Conservation (phyloP, 2,888 invertebrate genomes). For the Drosophila nr. medialis region DNA sequence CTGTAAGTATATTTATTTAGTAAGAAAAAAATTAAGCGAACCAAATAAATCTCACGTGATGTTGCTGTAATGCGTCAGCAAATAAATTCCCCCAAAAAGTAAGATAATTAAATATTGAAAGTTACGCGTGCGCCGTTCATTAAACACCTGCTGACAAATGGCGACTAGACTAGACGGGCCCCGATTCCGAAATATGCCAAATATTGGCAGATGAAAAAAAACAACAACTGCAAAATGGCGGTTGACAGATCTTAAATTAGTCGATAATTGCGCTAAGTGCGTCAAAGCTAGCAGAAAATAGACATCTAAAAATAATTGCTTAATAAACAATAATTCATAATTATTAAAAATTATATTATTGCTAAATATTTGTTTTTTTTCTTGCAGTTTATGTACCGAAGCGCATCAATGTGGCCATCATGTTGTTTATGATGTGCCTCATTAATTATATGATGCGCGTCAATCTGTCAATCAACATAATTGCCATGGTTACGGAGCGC, state of each 20-base stretch:
- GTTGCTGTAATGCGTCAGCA: conserved; percentile 2
- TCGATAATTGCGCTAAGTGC: conserved; percentile 50
- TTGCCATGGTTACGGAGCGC: conserved; percentile 88
- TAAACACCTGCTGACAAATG: conserved; percentile 30
- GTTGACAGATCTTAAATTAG: conserved; percentile 30
- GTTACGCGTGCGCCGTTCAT: conserved; percentile 55
- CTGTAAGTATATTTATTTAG: conserved; percentile 57
- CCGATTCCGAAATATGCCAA: background rate
- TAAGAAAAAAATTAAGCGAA: background rate
- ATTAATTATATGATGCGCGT: conserved; percentile 90
- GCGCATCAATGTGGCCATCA: conserved; percentile 86
- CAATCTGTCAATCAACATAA: conserved; percentile 90
- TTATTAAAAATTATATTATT: conserved; percentile 18
- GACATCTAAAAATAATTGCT: conserved; percentile 9
- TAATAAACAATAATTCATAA: conserved; percentile 1
- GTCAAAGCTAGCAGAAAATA: background rate
- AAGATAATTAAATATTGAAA: conserved; percentile 49
- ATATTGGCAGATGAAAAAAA: background rate
- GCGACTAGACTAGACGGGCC: conserved; percentile 12
- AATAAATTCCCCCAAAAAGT: conserved; percentile 39
- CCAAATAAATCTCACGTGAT: conserved; percentile 54
- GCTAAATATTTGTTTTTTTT: background rate
- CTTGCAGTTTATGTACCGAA: conserved; percentile 86
- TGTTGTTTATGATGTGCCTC: conserved; percentile 91
- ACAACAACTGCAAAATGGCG: background rate